Evolutionary conservation across 2,888 invertebrate genomes (phyloP).

Genomic region (Eupithecia tripunctaria): DNA sequence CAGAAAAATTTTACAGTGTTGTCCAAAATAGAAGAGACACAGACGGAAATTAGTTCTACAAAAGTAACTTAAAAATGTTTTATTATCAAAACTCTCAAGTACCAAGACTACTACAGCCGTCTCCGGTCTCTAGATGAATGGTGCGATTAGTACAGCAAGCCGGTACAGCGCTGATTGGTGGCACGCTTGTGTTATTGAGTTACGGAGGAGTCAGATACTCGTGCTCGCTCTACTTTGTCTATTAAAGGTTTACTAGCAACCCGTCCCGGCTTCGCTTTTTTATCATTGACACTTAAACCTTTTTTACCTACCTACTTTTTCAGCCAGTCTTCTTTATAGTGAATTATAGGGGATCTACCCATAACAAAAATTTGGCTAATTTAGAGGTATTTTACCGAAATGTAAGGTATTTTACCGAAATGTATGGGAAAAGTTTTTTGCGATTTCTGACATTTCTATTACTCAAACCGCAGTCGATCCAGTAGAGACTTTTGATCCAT

Average conservation of each 20-base stretch:
- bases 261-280: neutral
- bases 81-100: neutral
- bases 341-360: too few species aligned
- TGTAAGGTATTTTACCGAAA: too few species aligned
- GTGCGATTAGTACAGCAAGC: slow-evolving; percentile 39
- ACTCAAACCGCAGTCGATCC: too few species aligned
- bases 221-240: slow-evolving; percentile 3
- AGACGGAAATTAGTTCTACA: neutral
- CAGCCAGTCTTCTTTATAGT: too few species aligned
- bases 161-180: slow-evolving; percentile 42
- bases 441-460: too few species aligned
- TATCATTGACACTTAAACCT: too few species aligned
- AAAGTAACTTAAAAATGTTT: neutral
- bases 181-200: slow-evolving; percentile 28
- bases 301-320: too few species aligned
- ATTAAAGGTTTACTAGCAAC: neutral
- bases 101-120: neutral
- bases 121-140: slow-evolving; percentile 37
- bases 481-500: too few species aligned
- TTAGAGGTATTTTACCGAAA: too few species aligned
- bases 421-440: too few species aligned
- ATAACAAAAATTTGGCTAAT: too few species aligned
- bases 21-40: neutral
- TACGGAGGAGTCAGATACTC: slow-evolving; percentile 17
- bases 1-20: neutral